phyloP scores from a whole-genome alignment of 2,888 invertebrate genomes.

The Polymixis flavicincta region DNA sequence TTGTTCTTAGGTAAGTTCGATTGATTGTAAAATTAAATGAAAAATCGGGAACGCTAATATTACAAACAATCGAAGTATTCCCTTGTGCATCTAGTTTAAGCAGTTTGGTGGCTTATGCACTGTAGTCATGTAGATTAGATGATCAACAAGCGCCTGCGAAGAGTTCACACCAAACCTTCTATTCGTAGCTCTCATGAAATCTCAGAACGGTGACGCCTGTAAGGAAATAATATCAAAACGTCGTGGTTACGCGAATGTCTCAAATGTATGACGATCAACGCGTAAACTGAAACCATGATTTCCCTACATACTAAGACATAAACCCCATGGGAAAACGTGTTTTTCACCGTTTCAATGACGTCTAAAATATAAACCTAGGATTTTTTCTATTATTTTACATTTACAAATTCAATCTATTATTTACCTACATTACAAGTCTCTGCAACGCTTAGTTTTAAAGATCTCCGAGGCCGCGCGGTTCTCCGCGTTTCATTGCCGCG shows the following conservation, averaged over 20 bases:
- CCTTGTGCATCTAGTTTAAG: not conserved
- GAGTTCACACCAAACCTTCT: not conserved
- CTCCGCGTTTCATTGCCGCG: too few species aligned
- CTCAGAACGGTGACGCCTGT: not conserved
- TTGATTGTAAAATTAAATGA: not conserved
- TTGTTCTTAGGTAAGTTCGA: not conserved
- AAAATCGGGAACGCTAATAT: too few species aligned
- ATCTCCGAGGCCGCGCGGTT: too few species aligned
- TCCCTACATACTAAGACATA: too few species aligned
- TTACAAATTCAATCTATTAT: too few species aligned
- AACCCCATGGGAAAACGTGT: too few species aligned
- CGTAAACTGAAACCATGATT: too few species aligned
- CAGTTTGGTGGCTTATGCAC: not conserved
- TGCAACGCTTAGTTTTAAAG: too few species aligned
- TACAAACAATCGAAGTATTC: not conserved
- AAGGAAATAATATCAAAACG: not conserved
- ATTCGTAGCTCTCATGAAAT: not conserved
- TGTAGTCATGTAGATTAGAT: not conserved
- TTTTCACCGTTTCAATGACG: too few species aligned
- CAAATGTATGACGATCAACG: not conserved
- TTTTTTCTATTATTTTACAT: too few species aligned
- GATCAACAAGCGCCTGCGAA: constrained; percentile 1
- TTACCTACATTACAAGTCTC: too few species aligned
- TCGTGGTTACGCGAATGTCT: not conserved
- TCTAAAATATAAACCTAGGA: too few species aligned